Evolutionary conservation across 2,113 vertebrate species (phyloP).

Genomic region (Fregetta grallaria): DNA sequence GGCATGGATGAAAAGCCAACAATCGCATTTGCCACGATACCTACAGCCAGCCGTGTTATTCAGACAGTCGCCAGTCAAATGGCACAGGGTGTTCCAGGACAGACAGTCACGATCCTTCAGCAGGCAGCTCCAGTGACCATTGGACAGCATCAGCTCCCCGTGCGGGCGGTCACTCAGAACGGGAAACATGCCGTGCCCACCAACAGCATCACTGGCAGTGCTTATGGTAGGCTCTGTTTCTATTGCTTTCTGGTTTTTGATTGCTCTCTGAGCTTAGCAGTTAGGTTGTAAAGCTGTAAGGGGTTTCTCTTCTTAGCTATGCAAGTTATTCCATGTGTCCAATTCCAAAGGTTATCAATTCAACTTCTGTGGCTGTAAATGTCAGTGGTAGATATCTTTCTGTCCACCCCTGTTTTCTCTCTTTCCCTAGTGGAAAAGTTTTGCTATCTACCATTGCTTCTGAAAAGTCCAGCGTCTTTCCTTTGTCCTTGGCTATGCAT

Average conservation of each 20-base stretch:
- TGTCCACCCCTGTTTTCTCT: not conserved
- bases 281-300: not conserved
- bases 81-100: conserved; percentile 77
- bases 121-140: conserved; percentile 77
- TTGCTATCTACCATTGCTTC: not conserved
- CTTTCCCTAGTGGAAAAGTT: not conserved
- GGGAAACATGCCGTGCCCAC: conserved; percentile 87
- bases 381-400: not conserved
- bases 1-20: conserved; percentile 81
- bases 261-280: not conserved
- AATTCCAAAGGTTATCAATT: not conserved
- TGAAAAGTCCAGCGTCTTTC: not conserved
- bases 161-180: conserved; percentile 89
- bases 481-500: not conserved
- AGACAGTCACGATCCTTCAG: conserved; percentile 84
- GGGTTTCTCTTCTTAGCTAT: not conserved
- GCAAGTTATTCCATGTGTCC: not conserved
- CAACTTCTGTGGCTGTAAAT: not conserved
- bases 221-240: conserved; percentile 79
- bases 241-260: not conserved
- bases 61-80: conserved; percentile 87
- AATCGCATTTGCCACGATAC: conserved; percentile 77
- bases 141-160: conserved; percentile 90
- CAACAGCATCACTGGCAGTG: conserved; percentile 75
- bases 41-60: conserved; percentile 85